These are phyloP conservation scores for Geotrypetes seraphini DNA, from an alignment of 2,797 vertebrate species.

Conservation along the genomic window DNA sequence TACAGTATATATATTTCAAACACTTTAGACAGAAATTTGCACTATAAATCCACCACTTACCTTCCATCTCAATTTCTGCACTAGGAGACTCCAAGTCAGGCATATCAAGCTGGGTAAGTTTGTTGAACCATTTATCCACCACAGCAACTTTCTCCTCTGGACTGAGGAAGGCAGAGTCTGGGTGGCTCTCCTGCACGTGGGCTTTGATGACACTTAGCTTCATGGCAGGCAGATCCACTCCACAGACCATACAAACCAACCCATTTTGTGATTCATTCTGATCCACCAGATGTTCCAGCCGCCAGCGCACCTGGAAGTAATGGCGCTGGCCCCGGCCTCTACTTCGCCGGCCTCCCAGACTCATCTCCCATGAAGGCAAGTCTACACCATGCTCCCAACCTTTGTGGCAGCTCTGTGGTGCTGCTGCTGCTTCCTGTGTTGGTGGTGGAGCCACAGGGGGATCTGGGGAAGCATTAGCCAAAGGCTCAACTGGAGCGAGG, in stretches of 20 bases:
- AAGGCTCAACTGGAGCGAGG: no score
- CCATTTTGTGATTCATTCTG: conserved; percentile 55
- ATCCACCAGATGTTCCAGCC: conserved; percentile 68
- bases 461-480: no score
- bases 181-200: conserved; percentile 69
- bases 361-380: conserved; percentile 7
- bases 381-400: no score
- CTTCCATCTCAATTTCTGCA: no score
- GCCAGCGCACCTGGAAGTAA: conserved; percentile 59
- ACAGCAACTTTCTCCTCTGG: conserved; percentile 58
- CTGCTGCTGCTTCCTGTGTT: neutral
- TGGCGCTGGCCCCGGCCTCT: conserved; percentile 37
- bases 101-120: no score
- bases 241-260: conserved; percentile 72
- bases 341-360: conserved; percentile 1
- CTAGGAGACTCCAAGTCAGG: no score
- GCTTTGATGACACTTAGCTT: conserved; percentile 65
- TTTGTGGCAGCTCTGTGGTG: no score
- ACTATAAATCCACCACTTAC: no score
- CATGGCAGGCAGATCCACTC: conserved; percentile 50
- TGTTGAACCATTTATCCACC: conserved; percentile 65
- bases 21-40: no score
- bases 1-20: no score
- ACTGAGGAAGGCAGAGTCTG: conserved; percentile 56
- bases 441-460: neutral